Percentiles rank a stretch among this genome's conserved stretches.
phyloP scores from a whole-genome alignment of 2,888 invertebrate species.

The Sisyra nigra region DNA sequence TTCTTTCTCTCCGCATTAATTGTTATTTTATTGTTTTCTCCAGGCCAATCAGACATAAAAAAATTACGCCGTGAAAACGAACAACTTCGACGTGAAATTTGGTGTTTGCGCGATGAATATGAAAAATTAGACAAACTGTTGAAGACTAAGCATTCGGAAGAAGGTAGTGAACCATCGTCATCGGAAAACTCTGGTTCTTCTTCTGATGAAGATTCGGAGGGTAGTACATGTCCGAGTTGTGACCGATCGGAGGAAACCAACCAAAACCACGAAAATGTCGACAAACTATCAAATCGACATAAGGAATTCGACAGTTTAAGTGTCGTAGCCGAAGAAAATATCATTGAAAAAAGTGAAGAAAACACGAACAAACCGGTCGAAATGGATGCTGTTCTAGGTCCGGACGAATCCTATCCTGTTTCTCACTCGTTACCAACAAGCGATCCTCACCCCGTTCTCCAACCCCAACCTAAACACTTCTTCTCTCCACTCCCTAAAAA shows the following conservation, averaged over 20 bases:
- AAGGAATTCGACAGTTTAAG: constrained; percentile 58
- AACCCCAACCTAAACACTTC: constrained; percentile 24
- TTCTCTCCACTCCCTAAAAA: constrained; percentile 25
- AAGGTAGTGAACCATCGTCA: constrained; percentile 4
- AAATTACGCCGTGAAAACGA: constrained; percentile 79
- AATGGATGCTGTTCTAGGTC: constrained; percentile 21
- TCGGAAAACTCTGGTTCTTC: constrained; percentile 4
- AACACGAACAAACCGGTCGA: constrained; percentile 11
- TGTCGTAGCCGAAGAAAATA: constrained; percentile 58
- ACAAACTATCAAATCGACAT: constrained; percentile 27
- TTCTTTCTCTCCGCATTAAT: background rate
- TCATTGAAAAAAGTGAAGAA: constrained; percentile 20
- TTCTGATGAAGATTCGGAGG: constrained; percentile 4
- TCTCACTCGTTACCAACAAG: background rate
- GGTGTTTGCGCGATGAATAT: constrained; percentile 75
- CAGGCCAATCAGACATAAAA: constrained; percentile 80
- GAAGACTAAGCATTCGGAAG: constrained; percentile 27
- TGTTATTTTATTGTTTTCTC: background rate
- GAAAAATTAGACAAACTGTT: constrained; percentile 70
- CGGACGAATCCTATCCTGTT: constrained; percentile 27
- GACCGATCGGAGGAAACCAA: constrained; percentile 25
- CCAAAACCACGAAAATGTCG: constrained; percentile 28
- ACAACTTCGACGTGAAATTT: constrained; percentile 71
- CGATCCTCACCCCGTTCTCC: background rate
- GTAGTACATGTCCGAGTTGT: constrained; percentile 20